phyloP scores from a whole-genome alignment of 1,140 invertebrate species.

The Cecropterus lyciades region DNA sequence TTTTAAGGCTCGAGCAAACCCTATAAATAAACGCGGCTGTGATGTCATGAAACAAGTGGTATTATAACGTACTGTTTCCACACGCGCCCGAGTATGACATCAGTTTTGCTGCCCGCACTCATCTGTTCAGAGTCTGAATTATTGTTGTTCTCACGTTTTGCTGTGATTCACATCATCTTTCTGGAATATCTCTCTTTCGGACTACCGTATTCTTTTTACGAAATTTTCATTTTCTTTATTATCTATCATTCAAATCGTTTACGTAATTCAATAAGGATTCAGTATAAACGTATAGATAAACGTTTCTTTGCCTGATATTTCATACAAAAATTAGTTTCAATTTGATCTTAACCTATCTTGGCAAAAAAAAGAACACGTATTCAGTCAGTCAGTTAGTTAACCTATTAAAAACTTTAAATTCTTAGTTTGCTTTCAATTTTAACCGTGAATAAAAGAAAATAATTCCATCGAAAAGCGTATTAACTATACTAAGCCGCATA shows the following conservation, averaged over 20 bases:
- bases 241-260: neutral
- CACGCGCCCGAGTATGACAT: constrained; percentile 73
- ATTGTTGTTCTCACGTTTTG: constrained; percentile 51
- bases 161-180: constrained; percentile 37
- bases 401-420: too few species aligned
- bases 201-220: constrained; percentile 3
- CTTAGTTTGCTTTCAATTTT: neutral
- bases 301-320: too few species aligned
- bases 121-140: constrained; percentile 62
- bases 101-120: constrained; percentile 62
- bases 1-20: constrained; percentile 67
- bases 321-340: too few species aligned
- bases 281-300: too few species aligned
- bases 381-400: too few species aligned
- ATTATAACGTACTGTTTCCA: constrained; percentile 57
- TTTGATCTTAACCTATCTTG: too few species aligned
- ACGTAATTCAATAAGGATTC: too few species aligned
- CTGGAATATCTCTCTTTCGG: constrained; percentile 17
- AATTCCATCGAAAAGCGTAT: too few species aligned
- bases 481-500: too few species aligned
- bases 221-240: neutral
- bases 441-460: too few species aligned
- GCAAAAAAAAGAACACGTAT: too few species aligned
- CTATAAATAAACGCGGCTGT: constrained; percentile 74
- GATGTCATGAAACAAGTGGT: constrained; percentile 76